Base-by-base conservation (phyloP, 1,140 invertebrate species). In the Caenorhabditis latens region DNA sequence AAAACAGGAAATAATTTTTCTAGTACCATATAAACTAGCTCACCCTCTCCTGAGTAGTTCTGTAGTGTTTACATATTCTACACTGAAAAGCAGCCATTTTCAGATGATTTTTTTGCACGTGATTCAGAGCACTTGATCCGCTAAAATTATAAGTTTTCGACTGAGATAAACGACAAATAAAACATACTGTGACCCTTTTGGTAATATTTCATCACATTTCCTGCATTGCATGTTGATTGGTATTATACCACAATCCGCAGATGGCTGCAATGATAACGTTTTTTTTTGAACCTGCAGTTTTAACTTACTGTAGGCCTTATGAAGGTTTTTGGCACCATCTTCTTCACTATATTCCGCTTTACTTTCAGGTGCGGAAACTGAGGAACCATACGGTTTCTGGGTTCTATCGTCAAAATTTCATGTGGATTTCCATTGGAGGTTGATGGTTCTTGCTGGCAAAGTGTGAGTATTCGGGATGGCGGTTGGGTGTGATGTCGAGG, bases 31-130 rank as follows among this genome's bases (percentile, higher is more conserved):
- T 11, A 53, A 21, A 40, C 55, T 16, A 16, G 2, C 63, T 71
- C 57, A 84, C 86, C 57, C 86, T 61, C 40, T 86, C 86, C 24
- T 83, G 86, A 24, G 86, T 86, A 14, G 86, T 86, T 19, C 86
- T 42, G 57, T 86, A 86, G n/a, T 86, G 86, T 55, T 86, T 86
- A 32, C 86, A 86, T 24, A 86, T 86, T 48, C 86, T 53, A 43
- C 86, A 86, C 40, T 86, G 86, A 32, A 86, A 86, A 6, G 86
- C 86, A 48, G 86, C 86, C 86, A 86, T 86, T 83, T 86, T 86
- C 32, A 86, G 46, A 84, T 86, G 86, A 57, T 63, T 63, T 32
- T 83, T 86, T 55, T 86, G 86, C 1, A 86, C 86, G 67, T 86
- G 86, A 48, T 71, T 75, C 16, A 86, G 21, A 21, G 71, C 71